These are phyloP conservation scores for Mionectes macconnelli DNA, from an alignment of 2,113 vertebrate species.

Conservation along the genomic window DNA sequence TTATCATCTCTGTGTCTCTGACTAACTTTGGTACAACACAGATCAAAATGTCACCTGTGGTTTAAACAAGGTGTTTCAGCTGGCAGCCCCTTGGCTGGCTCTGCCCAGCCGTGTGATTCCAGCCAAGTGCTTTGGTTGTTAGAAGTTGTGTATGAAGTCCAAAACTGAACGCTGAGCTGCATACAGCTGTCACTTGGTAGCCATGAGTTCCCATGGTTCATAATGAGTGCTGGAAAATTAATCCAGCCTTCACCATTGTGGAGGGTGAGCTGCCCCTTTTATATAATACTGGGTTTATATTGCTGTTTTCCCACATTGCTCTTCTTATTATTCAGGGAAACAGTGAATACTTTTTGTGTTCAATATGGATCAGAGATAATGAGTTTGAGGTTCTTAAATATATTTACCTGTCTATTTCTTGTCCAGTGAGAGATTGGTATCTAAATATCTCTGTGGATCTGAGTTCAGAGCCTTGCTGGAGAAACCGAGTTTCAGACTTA, in stretches of 20 bases:
- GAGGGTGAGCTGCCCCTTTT: not conserved
- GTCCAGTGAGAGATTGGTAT: not conserved
- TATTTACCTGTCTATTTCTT: slow-evolving; percentile 4
- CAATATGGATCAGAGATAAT: not conserved
- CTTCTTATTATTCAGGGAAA: not conserved
- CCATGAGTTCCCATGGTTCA: not conserved
- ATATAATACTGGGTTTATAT: not conserved
- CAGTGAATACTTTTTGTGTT: not conserved
- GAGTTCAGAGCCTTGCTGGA: not conserved
- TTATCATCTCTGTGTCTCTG: not conserved
- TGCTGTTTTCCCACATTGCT: not conserved
- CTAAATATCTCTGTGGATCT: not conserved
- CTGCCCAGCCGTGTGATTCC: not conserved
- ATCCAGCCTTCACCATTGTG: not conserved
- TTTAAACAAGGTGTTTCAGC: not conserved
- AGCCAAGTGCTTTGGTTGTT: not conserved
- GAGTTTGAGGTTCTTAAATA: not conserved
- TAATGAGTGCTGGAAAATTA: not conserved
- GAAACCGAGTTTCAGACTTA: slow-evolving; percentile 8
- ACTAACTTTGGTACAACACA: not conserved
- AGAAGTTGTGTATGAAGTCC: not conserved
- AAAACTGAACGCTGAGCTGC: not conserved
- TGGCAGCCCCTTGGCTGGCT: not conserved
- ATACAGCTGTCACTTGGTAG: not conserved
- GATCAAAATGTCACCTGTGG: not conserved